Evolutionary conservation across 2,113 vertebrate genomes (phyloP), one percentile per base, ranked within the genome.

Genomic region (Astatotilapia flaviijosephi): DNA sequence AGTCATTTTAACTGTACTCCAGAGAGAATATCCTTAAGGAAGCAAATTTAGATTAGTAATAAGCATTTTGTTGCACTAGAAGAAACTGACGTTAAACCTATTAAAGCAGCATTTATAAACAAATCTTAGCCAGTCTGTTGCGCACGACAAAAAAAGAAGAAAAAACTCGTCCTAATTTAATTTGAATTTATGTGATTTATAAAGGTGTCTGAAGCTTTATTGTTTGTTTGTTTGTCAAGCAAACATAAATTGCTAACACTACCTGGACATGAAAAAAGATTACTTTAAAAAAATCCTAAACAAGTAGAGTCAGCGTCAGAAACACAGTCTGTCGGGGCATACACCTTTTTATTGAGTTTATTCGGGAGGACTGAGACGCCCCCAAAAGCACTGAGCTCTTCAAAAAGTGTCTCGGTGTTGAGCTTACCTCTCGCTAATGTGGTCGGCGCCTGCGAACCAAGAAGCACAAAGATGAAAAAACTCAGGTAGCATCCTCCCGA

Each of bases 401-500:
- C 19, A 33, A 77, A 42, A 51, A 56, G 79, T 55, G 53, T 45
- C 9, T 58, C 23, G 51, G 40, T 10, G 6, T 23, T 4, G 84
- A 17, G n/a, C 95, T 92, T 92, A 96, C 96, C 96, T 96, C 95
- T 87, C 2, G 91, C 94, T 53, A 70, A 55, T 12, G 90, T 80
- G 54, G 62, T 28, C 80, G 90, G 90, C 56, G 91, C 88, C 23
- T 42, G 89, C 33, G 89, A 70, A 28, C 85, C 92, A 54, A 95
- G 88, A 13, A 95, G 89, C 86, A 87, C 83, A 83, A 96, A 90
- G 91, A 94, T 19, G 92, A 90, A 87, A 56, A 95, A 93, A 93
- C 65, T 95, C 88, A 86, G 49, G 92, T 85, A 93, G 83, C 92
- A 88, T 94, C 93, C 95, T 82, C 92, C 91, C 47, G 92, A 92